Evolutionary conservation across 2,888 invertebrate genomes (phyloP).

Genomic region (Idaea aversata): DNA sequence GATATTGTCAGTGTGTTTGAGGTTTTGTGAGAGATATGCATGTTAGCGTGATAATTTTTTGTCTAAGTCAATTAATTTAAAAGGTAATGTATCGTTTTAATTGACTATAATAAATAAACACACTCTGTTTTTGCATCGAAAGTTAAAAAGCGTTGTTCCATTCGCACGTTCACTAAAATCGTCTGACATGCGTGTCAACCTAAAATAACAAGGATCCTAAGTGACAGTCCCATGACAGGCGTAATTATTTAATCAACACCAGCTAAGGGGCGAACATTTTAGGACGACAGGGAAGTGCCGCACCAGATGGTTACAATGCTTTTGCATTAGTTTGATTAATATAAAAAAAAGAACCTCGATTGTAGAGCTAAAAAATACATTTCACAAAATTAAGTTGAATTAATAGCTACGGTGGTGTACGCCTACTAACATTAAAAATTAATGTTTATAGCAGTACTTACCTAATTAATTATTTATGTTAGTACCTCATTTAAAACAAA

Average conservation of each 20-base stretch:
- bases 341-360: background rate
- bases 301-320: background rate
- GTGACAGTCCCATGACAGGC: background rate
- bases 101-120: too few relatives aligned
- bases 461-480: background rate
- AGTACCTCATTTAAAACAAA: too few relatives aligned
- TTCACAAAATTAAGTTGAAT: background rate
- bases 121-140: background rate
- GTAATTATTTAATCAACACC: background rate
- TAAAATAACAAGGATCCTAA: background rate
- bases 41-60: too few relatives aligned
- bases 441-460: background rate
- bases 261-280: conserved; percentile 1
- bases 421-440: background rate
- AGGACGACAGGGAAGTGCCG: background rate
- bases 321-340: background rate
- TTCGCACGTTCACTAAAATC: background rate
- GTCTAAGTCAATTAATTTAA: too few relatives aligned
- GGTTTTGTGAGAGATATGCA: too few relatives aligned
- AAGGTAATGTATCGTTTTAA: too few relatives aligned
- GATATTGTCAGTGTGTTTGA: too few relatives aligned
- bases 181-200: background rate
- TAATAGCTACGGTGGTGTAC: background rate
- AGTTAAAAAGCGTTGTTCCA: background rate
- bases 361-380: background rate